Base-by-base conservation (phyloP, 2,797 vertebrate species). In the Polyboroides typus region DNA sequence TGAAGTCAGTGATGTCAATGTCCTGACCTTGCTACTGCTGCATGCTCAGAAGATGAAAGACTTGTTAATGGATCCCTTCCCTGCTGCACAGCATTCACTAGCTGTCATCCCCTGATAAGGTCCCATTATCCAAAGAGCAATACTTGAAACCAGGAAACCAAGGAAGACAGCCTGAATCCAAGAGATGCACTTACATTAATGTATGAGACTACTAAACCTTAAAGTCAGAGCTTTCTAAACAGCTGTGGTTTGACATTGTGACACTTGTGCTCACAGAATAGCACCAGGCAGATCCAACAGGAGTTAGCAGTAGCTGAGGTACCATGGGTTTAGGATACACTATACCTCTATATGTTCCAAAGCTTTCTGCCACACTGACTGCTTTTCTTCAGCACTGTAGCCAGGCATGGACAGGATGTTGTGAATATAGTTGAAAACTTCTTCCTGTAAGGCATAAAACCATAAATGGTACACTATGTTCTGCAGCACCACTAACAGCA, bases 351-450 rank as follows among this genome's bases (percentile, higher is more conserved):
- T 98, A 36, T 99, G 98, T 66, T 98, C 98, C 95, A 99, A 98
- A 38, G 98, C 97, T 98, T 99, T 99, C 81, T 98, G 98, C 98
- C 98, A 98, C 45, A 99, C 99, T 2, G 78, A 97, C 73, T 98
- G 98, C 93, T 99, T 99, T 95, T 99, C 99, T 93, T 99, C 98
- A 4, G 97, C 29, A 27, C 98, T 99, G 97, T 99, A 99, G 40
- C 99, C 99, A 42, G 99, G 99, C 97, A 99, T 99, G 42, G 99
- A 99, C 78, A 99, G 98, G 86, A 99, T 99, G 88, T 99, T 99
- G 97, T 99, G 99, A 93, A 99, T 98, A 78, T 99, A 99, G 97
- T 98, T 99, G 97, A 99, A 99, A 96, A 99, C 98, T 90, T 99
- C 99, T 81, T 98, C 98, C 99, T 99, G 97, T 50, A 97, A 90